Conservation (phyloP, 2,113 vertebrate species). For the Rissa tridactyla region DNA sequence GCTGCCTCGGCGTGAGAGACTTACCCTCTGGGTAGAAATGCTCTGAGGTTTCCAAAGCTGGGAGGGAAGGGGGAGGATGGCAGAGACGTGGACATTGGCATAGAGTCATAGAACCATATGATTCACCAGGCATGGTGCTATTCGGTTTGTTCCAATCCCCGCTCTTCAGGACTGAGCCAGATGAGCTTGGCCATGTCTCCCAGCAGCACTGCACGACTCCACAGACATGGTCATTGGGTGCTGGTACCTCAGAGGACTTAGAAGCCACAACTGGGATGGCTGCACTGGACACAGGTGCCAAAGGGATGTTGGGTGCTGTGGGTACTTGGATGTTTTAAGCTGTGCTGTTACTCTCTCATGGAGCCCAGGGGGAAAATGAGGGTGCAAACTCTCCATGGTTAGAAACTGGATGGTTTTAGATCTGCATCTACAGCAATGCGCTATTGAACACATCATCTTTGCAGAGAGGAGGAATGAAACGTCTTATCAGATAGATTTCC, state of each 20-base stretch:
- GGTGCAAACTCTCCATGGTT: background rate
- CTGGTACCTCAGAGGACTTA: background rate
- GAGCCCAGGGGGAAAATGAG: background rate
- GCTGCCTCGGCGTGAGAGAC: accelerated
- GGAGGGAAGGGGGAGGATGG: background rate
- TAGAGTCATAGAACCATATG: too few relatives aligned
- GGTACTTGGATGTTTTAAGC: accelerated
- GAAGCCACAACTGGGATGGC: background rate
- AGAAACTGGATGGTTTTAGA: background rate
- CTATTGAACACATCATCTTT: background rate
- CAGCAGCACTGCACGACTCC: too few relatives aligned
- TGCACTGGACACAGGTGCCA: accelerated
- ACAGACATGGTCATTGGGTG: background rate
- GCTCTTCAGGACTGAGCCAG: background rate
- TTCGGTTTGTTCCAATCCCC: accelerated
- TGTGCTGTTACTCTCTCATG: accelerated
- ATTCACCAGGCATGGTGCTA: too few relatives aligned
- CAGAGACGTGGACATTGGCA: accelerated
- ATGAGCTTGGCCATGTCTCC: background rate
- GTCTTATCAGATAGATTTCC: background rate
- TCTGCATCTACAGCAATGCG: background rate
- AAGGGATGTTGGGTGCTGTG: background rate
- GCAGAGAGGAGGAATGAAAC: background rate
- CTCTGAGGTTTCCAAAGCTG: background rate
- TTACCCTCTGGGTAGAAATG: background rate